These are phyloP conservation scores for Beroe forskalii DNA, from an alignment of 37 sponge, comb jelly and placozoan species.

Conservation along the genomic window DNA sequence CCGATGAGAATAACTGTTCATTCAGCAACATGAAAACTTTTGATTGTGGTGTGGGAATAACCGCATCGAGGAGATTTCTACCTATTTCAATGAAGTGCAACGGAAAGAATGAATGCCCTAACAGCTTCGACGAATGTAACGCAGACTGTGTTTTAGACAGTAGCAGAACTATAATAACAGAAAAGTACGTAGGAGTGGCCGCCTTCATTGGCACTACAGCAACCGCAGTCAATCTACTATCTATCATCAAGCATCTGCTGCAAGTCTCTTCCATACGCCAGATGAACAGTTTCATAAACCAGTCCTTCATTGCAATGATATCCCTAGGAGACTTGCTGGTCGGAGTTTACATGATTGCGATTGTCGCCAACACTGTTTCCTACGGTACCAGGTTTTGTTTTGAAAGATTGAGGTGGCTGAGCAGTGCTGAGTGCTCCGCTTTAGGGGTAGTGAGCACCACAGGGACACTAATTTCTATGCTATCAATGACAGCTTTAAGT, in stretches of 20 bases:
- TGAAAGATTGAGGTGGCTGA: background rate
- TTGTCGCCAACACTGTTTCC: background rate
- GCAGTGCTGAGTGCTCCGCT: background rate
- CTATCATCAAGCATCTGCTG: background rate
- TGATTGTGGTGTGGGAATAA: background rate
- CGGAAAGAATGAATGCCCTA: background rate
- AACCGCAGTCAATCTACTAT: background rate
- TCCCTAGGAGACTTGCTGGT: slow-evolving; percentile 34
- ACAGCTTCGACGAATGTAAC: background rate
- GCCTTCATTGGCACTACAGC: background rate
- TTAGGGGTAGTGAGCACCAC: slow-evolving; percentile 27
- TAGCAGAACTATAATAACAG: background rate
- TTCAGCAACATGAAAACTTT: background rate
- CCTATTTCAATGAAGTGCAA: background rate
- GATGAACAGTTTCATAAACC: slow-evolving; percentile 14
- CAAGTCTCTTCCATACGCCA: background rate
- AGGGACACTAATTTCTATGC: slow-evolving; percentile 15
- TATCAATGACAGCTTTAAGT: slow-evolving; percentile 54
- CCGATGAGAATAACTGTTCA: background rate
- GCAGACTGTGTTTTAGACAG: background rate
- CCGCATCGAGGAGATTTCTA: background rate
- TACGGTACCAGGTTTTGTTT: background rate
- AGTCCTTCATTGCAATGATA: background rate
- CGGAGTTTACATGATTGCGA: slow-evolving; percentile 13
- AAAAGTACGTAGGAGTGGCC: background rate